Conservation (phyloP, 2,888 invertebrate species). For the Chloromyia formosa region DNA sequence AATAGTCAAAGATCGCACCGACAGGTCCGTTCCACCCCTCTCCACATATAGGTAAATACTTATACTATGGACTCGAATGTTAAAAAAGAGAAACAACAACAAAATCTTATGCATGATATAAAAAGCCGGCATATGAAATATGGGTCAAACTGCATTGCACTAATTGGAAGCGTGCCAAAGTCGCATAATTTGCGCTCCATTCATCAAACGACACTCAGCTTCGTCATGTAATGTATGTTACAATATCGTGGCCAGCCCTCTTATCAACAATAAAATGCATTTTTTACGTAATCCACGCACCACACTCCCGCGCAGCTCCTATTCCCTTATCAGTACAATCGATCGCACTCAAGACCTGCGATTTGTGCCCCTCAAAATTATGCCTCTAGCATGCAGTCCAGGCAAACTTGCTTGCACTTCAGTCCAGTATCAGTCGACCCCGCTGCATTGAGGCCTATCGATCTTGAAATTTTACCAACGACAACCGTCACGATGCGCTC, state of each 20-base stretch:
- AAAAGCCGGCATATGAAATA: slow-evolving; percentile 36
- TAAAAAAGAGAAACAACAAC: too few relatives aligned
- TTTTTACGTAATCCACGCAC: slow-evolving; percentile 30
- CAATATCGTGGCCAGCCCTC: background rate
- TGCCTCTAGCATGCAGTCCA: background rate
- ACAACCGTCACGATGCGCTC: background rate
- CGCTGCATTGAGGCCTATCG: slow-evolving; percentile 22
- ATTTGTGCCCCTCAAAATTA: slow-evolving; percentile 13
- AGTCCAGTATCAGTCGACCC: background rate
- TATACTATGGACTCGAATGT: too few relatives aligned
- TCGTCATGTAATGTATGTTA: background rate
- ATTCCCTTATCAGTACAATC: too few relatives aligned
- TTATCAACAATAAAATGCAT: slow-evolving; percentile 34
- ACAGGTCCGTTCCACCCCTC: background rate
- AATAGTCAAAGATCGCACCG: slow-evolving; percentile 14
- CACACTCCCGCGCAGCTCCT: background rate
- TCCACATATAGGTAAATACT: too few relatives aligned
- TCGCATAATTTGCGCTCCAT: slow-evolving; percentile 7
- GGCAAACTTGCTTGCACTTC: background rate
- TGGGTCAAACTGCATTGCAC: slow-evolving; percentile 35
- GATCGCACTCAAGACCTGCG: background rate
- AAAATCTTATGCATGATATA: slow-evolving; percentile 1
- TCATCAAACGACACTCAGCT: background rate
- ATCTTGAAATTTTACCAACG: slow-evolving; percentile 20
- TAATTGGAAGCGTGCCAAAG: slow-evolving; percentile 39